These are phyloP conservation scores for Dicentrarchus labrax DNA, from an alignment of 2,113 vertebrate genomes.

Conservation along the genomic window DNA sequence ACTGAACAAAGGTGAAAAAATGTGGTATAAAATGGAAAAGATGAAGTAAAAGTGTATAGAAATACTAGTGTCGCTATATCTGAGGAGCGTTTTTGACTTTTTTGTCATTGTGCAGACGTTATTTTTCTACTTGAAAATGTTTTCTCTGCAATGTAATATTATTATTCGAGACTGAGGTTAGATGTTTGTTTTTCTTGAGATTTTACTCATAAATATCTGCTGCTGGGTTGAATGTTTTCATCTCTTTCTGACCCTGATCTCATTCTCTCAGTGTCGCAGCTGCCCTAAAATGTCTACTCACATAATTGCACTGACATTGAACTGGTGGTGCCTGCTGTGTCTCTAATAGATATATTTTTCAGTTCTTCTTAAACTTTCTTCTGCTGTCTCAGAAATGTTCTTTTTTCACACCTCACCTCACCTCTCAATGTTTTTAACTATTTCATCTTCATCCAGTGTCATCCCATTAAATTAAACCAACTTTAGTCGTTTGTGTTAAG, in stretches of 20 bases:
- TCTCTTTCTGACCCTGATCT: slow-evolving; percentile 25
- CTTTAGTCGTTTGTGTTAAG: background rate
- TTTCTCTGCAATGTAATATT: background rate
- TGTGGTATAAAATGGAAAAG: background rate
- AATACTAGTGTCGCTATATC: background rate
- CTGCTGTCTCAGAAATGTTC: background rate
- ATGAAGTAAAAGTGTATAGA: background rate
- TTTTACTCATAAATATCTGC: slow-evolving; percentile 23
- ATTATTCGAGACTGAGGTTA: slow-evolving; percentile 13
- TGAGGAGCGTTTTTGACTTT: background rate
- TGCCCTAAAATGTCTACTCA: slow-evolving; percentile 24
- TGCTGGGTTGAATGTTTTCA: slow-evolving; percentile 23
- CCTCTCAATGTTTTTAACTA: slow-evolving; percentile 4
- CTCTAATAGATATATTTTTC: slow-evolving; percentile 3
- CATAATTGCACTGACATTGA: slow-evolving; percentile 19
- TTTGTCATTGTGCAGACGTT: slow-evolving; percentile 1
- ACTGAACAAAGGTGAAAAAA: background rate
- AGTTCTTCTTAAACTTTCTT: slow-evolving; percentile 11
- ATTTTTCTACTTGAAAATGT: background rate
- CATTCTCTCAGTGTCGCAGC: slow-evolving; percentile 4
- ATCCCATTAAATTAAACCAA: background rate
- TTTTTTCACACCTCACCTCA: slow-evolving; percentile 4
- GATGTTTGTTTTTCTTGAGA: slow-evolving; percentile 1
- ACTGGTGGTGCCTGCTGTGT: slow-evolving; percentile 12
- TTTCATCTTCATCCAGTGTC: background rate